A percentile compares a stretch with the other conserved stretches of the same genome.
These are phyloP conservation scores for Diabrotica virgifera DNA, from an alignment of 1,140 invertebrate species.

Conservation along the genomic window DNA sequence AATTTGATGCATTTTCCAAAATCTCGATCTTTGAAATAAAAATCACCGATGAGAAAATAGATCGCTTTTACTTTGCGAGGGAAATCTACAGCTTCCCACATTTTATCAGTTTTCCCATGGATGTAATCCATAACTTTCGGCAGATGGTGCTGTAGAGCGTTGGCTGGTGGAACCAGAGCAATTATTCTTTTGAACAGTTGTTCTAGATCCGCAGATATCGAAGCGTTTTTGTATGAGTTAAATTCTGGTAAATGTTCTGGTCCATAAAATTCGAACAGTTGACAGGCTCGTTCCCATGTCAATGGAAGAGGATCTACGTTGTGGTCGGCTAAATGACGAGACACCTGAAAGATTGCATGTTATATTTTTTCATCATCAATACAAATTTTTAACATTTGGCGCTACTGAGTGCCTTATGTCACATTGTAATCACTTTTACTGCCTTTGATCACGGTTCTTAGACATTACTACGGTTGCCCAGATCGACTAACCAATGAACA, in stretches of 20 bases:
- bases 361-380: background rate
- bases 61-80: constrained; percentile 56
- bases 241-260: constrained; percentile 79
- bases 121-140: constrained; percentile 65
- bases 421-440: too few species aligned
- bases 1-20: constrained; percentile 68
- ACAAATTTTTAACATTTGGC: too few species aligned
- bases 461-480: too few species aligned
- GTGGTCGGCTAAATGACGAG: constrained; percentile 76
- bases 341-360: constrained; percentile 34
- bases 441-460: too few species aligned
- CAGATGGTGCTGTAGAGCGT: constrained; percentile 59
- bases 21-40: constrained; percentile 85
- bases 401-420: too few species aligned
- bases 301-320: constrained; percentile 68
- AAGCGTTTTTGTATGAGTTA: constrained; percentile 70
- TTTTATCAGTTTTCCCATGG: constrained; percentile 55
- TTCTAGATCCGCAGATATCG: constrained; percentile 75
- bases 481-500: too few species aligned
- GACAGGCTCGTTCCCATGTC: constrained; percentile 73
- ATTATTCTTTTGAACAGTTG: constrained; percentile 72
- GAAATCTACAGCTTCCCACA: constrained; percentile 50
- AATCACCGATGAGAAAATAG: constrained; percentile 88
- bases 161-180: constrained; percentile 65
- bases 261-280: constrained; percentile 81